Percentiles rank a stretch among this genome's conserved stretches.
phyloP scores from a whole-genome alignment of 1,140 invertebrate genomes.

The Nymphalis io region DNA sequence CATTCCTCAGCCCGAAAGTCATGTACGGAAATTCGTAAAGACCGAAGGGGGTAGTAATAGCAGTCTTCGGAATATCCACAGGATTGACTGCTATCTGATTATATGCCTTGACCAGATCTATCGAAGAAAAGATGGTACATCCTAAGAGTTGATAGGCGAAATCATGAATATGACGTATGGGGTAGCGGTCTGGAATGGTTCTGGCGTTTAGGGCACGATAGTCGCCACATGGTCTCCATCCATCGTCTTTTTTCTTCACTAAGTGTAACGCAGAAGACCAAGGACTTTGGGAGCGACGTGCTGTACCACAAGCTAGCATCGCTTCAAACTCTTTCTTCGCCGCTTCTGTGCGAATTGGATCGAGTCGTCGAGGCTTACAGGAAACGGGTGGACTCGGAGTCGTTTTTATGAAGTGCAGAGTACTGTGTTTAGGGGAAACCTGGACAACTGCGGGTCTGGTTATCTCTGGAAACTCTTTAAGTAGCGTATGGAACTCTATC shows the following conservation, averaged over 20 bases:
- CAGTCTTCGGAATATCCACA: conserved; percentile 18
- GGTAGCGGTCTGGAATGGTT: conserved; percentile 26
- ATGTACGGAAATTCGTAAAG: conserved; percentile 16
- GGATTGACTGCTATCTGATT: conserved; percentile 19
- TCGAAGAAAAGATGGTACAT: conserved; percentile 11
- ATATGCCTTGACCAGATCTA: conserved; percentile 23
- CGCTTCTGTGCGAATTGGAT: conserved; percentile 36
- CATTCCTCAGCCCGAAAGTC: conserved; percentile 26
- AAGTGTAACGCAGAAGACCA: conserved; percentile 23
- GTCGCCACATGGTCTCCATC: conserved; percentile 25
- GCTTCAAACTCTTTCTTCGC: conserved; percentile 37
- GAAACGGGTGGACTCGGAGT: conserved; percentile 61
- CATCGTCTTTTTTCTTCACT: conserved; percentile 17
- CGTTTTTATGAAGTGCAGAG: conserved; percentile 3
- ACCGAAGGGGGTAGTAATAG: conserved; percentile 28
- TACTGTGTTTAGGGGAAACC: conserved; percentile 3
- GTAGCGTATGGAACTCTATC: conserved; percentile 34
- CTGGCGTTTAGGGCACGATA: conserved; percentile 14
- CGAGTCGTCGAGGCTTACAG: conserved; percentile 37
- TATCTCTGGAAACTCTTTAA: conserved; percentile 42
- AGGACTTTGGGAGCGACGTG: conserved; percentile 20
- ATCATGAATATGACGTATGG: conserved; percentile 17
- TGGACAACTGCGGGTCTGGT: conserved; percentile 37
- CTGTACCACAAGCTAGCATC: conserved; percentile 17
- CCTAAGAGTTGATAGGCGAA: conserved; percentile 16